Evolutionary conservation across 1,140 invertebrate genomes (phyloP), one percentile per base, ranked within the genome.

Genomic region (Orchesella cincta): DNA sequence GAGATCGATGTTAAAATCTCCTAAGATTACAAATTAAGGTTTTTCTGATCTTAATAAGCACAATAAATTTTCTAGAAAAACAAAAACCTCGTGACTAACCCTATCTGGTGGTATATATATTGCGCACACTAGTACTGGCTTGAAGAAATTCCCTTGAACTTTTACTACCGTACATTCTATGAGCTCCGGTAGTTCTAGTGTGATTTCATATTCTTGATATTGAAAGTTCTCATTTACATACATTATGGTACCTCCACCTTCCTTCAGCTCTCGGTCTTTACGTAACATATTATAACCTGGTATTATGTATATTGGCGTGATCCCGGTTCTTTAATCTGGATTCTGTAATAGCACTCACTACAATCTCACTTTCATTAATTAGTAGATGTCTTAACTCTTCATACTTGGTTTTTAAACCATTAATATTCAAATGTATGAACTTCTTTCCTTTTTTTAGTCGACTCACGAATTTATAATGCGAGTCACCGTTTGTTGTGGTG

Each of bases 1-100:
- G 5, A 57, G 52, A 62, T 62, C 26, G 23, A 62, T 28, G 23
- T 62, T 62, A 28, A 62, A 62, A 62, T 62, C 54, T 16, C 54
- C 54, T 28, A 62, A n/a, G 16, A 62, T 62, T n/a, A 26, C 5
- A 8, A 26, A n/a, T 12, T 62, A 5, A 14, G 23, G 8, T 26
- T 62, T 62, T 8, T 5, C 8, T 26, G 16, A 28, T 16, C 26
- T 12, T 62, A 62, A 28, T 8, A 5, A 62, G 54, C 5, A 8
- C 5, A 62, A n/a, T 26, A 62, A 18, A 12, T 62, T 12, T 16
- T 8, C 5, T 16, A 62, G 26, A 62, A 62, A 62, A 5, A 14
- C 54, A 62, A 62, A 62, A 46, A 20, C 20, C 8, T n/a, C 23
- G 23, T 62, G 8, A 12, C 23, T 62, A 12, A 26, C 54, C 54